These are phyloP conservation scores for Apaloderma vittatum DNA, from an alignment of 2,113 vertebrate genomes.

Conservation along the genomic window DNA sequence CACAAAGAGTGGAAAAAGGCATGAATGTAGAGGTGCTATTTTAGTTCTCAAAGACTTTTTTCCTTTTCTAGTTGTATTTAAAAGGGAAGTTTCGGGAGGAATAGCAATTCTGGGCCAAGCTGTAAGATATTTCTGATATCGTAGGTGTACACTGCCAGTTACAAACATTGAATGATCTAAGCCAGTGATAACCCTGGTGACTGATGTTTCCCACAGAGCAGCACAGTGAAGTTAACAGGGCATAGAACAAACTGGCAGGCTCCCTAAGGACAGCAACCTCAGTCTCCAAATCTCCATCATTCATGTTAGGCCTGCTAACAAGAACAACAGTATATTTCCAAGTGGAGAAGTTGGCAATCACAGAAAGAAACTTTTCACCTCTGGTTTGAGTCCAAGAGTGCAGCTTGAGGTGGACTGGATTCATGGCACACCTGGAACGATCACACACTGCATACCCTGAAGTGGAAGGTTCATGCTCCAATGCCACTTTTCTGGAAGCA, in stretches of 20 bases:
- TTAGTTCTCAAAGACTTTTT: neutral
- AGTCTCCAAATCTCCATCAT: neutral
- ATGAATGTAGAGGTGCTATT: neutral
- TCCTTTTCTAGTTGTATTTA: neutral
- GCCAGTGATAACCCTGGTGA: neutral
- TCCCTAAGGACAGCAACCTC: neutral
- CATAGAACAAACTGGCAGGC: neutral
- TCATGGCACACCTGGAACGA: neutral
- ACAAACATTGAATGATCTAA: neutral
- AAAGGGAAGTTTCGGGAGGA: neutral
- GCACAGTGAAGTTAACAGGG: neutral
- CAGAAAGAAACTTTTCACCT: neutral
- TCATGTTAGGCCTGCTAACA: neutral
- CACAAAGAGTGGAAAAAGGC: neutral
- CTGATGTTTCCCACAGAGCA: neutral
- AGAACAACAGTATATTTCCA: neutral
- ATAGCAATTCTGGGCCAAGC: neutral
- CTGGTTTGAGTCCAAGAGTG: neutral
- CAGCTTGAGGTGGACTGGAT: neutral
- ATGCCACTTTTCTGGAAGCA: neutral
- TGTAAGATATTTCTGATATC: neutral
- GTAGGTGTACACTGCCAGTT: neutral
- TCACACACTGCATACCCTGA: neutral
- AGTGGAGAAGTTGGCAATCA: neutral
- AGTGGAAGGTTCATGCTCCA: neutral